Base-by-base conservation (phyloP, 64 coral and sea anemone genomes). In the Pocillopora verrucosa region DNA sequence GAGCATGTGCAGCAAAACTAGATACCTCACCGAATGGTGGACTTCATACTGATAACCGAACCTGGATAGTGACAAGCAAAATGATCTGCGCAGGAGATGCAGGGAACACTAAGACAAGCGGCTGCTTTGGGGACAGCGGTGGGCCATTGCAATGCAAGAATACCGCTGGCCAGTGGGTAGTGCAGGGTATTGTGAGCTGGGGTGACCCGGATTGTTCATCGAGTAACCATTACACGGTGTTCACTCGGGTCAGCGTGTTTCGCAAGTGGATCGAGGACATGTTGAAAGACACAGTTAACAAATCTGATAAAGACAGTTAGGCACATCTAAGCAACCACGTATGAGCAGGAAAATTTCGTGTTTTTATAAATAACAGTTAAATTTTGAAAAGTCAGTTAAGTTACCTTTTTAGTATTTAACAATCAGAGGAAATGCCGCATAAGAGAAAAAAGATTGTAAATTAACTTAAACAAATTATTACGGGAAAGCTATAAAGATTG, bases 151-250 rank as follows among this genome's bases (percentile, higher is more conserved):
- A 87, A 14, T 94, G 93, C 56, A 89, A 89, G 24, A 78, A 73
- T 11, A 36, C 45, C 34, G 51, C 41, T 72, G 89, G 57, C 16
- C 86, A 75, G 13, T 95, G 95, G 95, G 92, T 97, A 20, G 72
- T 95, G n/a, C 24, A 95, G 34, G 94, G 94, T 11, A 77, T 95
- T 30, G 90, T 95, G 22, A 95, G 94, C 67, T 95, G 94, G 94
- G 94, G 94, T 36, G 94, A 95, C 22, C 94, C 94, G 2, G 94
- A 95, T 76, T 95, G 94, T 74, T 88, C 90, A 13, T 91, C 94
- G 26, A 60, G 80, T 58, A 95, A 92, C 36, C 94, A 95, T 73
- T 95, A 95, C 56, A 84, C 94, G 16, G 94, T 95, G 22, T 95
- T 95, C 63, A 82, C 94, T 45, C 69, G 94, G 65, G 94, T 92